phyloP scores from a whole-genome alignment of 1,140 invertebrate genomes.

The Drosophila nebulosa region DNA sequence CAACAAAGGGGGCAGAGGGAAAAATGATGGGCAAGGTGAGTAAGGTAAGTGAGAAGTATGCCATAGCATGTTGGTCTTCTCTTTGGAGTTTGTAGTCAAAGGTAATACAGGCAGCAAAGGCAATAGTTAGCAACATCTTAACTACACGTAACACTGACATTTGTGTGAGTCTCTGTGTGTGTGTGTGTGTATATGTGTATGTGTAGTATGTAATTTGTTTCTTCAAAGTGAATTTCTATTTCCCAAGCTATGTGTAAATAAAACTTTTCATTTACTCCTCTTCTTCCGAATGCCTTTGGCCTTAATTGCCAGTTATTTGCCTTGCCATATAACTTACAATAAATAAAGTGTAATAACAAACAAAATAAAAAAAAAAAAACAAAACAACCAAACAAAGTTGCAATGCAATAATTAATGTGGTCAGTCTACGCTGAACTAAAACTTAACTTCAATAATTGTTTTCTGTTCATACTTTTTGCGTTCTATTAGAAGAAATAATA shows the following conservation, averaged over 20 bases:
- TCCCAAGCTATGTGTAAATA: conserved; percentile 29
- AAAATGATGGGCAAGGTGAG: too few relatives aligned
- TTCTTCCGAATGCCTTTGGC: conserved; percentile 6
- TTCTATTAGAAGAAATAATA: too few relatives aligned
- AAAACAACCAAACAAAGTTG: neutral
- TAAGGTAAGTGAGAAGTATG: neutral
- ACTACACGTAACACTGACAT: conserved; percentile 18
- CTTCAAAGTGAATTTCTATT: conserved; percentile 29
- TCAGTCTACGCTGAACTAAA: too few relatives aligned
- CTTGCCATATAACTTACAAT: neutral
- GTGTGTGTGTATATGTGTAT: too few relatives aligned
- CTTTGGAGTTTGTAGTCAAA: conserved; percentile 36
- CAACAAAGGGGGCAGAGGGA: neutral
- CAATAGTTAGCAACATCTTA: conserved; percentile 16
- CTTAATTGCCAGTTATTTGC: conserved; percentile 3
- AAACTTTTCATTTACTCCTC: neutral
- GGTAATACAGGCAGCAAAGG: conserved; percentile 23
- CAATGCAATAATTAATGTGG: neutral
- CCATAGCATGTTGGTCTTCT: conserved; percentile 28
- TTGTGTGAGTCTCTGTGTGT: neutral
- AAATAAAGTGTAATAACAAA: neutral
- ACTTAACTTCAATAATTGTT: too few relatives aligned
- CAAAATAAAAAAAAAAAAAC: neutral
- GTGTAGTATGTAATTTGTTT: conserved; percentile 10
- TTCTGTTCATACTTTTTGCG: too few relatives aligned